Base-by-base conservation (phyloP, 2,797 vertebrate species). In the Ptychobarbus kaznakovi region DNA sequence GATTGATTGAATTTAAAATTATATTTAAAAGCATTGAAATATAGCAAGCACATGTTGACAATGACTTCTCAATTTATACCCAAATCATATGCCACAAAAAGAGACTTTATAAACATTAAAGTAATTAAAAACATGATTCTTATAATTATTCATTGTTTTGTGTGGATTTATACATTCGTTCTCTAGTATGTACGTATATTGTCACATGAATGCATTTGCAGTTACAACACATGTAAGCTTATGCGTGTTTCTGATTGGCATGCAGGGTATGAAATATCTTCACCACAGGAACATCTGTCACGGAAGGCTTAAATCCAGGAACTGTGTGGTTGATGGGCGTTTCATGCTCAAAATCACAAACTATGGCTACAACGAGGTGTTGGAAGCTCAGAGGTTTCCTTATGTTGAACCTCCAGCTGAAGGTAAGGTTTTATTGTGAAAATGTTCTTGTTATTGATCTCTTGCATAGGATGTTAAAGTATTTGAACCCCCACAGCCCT, bases 251-350 rank as follows among this genome's bases (percentile, higher is more conserved):
- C 10, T 85, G 80, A 58, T 6, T 87, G 44, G 12, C 73, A 72
- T 49, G 63, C 81, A 95, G 95, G 95, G 95, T 10, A 96, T 96
- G 95, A 96, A 93, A 91, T 95, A 96, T 90, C 94, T 96, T 16
- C 95, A 96, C 87, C 93, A 95, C 70, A 92, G 91, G 0, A 90
- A 89, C 0, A 89, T 95, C 38, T 90, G 80, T 72, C 95, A 96
- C 76, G 89, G 90, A 56, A 94, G 94, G 13, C 92, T 96, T 6
- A 96, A 96, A 86, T 95, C 95, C 32, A 92, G 95, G 4, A 96
- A 96, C 92, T 96, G 95, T 68, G 92, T 96, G 73, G 95, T 96
- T 53, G 95, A 96, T 0, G 95, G 95, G 0, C 95, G 94, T 0
- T 95, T 96, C 16, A 94, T 95, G 56, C 92, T 96, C 11, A 96